Percentiles rank a stretch among this genome's conserved stretches.
Conservation (phyloP, 2,797 vertebrate genomes). For the Cetoscarus ocellatus region DNA sequence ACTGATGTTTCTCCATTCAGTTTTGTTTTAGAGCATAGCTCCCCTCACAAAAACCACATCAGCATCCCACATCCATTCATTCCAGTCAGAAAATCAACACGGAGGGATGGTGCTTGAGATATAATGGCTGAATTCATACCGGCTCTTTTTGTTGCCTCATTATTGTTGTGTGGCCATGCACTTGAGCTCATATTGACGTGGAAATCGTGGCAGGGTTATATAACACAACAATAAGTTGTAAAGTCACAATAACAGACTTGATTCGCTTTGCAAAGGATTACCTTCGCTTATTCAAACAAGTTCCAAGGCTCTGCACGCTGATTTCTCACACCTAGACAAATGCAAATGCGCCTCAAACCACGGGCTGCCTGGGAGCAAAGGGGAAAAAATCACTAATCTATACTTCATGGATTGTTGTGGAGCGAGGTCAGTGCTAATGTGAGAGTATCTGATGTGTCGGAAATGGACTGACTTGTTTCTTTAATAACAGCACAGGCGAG, state of each 20-base stretch:
- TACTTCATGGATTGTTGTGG: slow-evolving; percentile 42
- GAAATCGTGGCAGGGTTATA: neutral
- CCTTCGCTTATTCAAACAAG: slow-evolving; percentile 17
- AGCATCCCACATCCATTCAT: neutral
- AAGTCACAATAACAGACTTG: slow-evolving; percentile 15
- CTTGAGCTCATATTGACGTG: neutral
- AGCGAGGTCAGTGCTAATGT: slow-evolving; percentile 45
- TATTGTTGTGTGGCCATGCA: slow-evolving; percentile 7
- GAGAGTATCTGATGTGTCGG: slow-evolving; percentile 40
- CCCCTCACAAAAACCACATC: neutral
- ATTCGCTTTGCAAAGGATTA: slow-evolving; percentile 26
- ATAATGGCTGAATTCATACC: slow-evolving; percentile 1
- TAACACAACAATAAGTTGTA: slow-evolving; percentile 12
- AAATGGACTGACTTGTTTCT: slow-evolving; percentile 13
- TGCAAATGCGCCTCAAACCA: slow-evolving; percentile 40
- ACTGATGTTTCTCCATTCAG: too few species aligned
- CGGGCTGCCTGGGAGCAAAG: slow-evolving; percentile 5
- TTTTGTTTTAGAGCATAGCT: neutral
- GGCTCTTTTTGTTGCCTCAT: neutral
- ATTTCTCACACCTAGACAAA: slow-evolving; percentile 37
- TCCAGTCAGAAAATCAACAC: neutral
- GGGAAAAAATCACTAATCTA: slow-evolving; percentile 30
- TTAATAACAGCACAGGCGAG: neutral
- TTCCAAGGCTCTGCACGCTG: slow-evolving; percentile 17
- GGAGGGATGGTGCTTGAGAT: neutral